Base-by-base conservation (phyloP, 2,888 invertebrate genomes). In the Unio pictorum region DNA sequence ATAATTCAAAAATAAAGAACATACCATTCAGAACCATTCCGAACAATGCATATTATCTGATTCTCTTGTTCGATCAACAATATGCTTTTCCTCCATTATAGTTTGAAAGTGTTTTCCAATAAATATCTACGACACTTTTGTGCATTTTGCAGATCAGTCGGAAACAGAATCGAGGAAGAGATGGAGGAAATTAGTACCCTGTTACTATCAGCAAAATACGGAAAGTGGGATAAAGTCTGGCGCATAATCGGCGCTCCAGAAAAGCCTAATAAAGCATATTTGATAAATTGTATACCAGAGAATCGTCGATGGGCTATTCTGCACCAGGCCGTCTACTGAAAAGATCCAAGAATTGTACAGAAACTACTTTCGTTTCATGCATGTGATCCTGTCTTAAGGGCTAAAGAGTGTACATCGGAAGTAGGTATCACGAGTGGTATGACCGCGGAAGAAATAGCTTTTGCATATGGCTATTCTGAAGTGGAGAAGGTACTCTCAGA, bases 281-380 rank as follows among this genome's bases (percentile, higher is more conserved):
- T 71, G 8, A 30, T 71, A 18, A 71, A 71, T 55, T 60, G 59
- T 30, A 61, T 65, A 20, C 71, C 71, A 30, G 71, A 71, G 59
- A 60, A 71, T 30, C 58, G 71, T 11, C 26, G 62, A n/a, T 71
- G 71, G 72, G 63, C 65, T 17, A 15, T 72, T 5, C 7, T 72
- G 28, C 68, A 68, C 23, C 72, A 72, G 30, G 68, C 72, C 6
- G 68, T 72, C 8, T 72, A 61, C 23, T 66, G 63, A 56, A 66
- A 68, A 54, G 28, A 72, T 28, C n/a, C 30, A 1, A 45, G n/a
- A 2, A 68, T 60, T 8, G 56, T 72, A 6, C 58, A 23, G 28
- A 68, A 18, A 8, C 55, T 72, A 15, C 63, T 68, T 0, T 26
- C 26, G 5, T 68, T 72, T 55, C 6, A 54, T n/a, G 26, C 66